phyloP scores from a whole-genome alignment of 1,140 invertebrate species.

The Drosophila bifasciata region DNA sequence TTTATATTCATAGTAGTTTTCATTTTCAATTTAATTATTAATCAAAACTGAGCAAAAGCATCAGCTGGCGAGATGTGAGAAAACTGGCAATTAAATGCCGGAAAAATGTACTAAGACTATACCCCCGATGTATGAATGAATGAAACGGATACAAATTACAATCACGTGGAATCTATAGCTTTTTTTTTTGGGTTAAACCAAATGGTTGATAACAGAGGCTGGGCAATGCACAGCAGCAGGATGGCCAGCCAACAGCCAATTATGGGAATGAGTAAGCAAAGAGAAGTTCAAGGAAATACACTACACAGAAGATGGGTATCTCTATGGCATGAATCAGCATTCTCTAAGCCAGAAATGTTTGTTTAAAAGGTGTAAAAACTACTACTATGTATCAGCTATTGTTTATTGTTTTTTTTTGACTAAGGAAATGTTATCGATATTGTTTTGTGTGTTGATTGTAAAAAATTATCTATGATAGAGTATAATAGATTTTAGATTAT shows the following conservation, averaged over 20 bases:
- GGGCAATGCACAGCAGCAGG: conserved; percentile 18
- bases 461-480: too few relatives aligned
- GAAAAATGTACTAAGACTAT: conserved; percentile 47
- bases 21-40: conserved; percentile 45
- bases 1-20: conserved; percentile 8
- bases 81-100: conserved; percentile 68
- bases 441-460: too few relatives aligned
- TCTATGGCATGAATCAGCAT: too few relatives aligned
- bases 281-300: not conserved
- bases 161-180: conserved; percentile 15
- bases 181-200: conserved; percentile 16
- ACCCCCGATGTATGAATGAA: conserved; percentile 32
- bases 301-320: not conserved
- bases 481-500: too few relatives aligned
- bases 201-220: conserved; percentile 1
- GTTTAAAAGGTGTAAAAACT: not conserved
- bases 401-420: not conserved
- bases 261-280: not conserved
- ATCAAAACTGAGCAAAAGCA: conserved; percentile 46
- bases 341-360: too few relatives aligned
- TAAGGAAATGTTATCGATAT: too few relatives aligned
- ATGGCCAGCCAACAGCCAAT: too few relatives aligned
- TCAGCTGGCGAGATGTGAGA: conserved; percentile 52
- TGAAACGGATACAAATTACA: conserved; percentile 20
- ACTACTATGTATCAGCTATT: too few relatives aligned